Evolutionary conservation across 2,113 vertebrate species (phyloP).

Genomic region (Aramus guarauna): DNA sequence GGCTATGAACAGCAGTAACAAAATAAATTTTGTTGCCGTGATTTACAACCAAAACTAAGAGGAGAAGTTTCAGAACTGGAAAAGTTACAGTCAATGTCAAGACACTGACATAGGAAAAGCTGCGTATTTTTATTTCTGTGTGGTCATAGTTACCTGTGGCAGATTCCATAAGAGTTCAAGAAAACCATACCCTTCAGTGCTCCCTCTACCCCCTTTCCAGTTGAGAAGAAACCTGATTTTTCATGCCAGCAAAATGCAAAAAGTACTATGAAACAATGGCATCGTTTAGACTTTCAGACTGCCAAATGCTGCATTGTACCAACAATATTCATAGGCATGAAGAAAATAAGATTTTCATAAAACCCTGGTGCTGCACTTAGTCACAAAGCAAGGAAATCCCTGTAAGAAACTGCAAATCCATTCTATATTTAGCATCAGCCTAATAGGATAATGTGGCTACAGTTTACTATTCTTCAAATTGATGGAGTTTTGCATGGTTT

Average conservation of each 20-base stretch:
- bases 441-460: not conserved
- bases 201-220: not conserved
- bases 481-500: not conserved
- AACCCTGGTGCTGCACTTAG: not conserved
- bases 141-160: fast-evolving
- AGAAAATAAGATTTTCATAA: slow-evolving; percentile 8
- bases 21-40: not conserved
- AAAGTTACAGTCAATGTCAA: not conserved
- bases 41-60: not conserved
- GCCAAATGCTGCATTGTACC: not conserved
- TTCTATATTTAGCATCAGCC: slow-evolving; percentile 45
- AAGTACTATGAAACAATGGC: not conserved
- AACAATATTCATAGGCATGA: not conserved
- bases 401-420: slow-evolving; percentile 16
- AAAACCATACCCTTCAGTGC: not conserved
- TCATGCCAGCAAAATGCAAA: not conserved
- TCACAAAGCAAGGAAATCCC: slow-evolving; percentile 15
- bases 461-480: not conserved
- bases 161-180: not conserved
- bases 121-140: not conserved
- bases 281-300: not conserved
- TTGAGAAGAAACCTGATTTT: not conserved
- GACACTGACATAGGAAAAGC: not conserved
- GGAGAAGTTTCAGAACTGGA: not conserved
- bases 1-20: not conserved